phyloP scores from a whole-genome alignment of 2,113 vertebrate genomes.

The Glareola pratincola region DNA sequence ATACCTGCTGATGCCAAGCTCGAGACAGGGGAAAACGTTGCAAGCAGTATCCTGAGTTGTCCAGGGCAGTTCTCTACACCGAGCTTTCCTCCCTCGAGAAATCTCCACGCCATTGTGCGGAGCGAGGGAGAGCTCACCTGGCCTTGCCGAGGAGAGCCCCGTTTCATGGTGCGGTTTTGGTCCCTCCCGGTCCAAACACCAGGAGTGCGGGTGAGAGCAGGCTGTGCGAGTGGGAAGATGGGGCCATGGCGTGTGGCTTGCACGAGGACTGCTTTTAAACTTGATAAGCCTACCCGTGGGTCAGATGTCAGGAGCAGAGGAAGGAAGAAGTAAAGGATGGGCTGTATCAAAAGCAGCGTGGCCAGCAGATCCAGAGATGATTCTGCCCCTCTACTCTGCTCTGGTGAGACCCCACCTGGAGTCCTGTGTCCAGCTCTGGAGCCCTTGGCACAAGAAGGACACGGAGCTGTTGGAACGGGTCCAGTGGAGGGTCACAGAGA shows the following conservation, averaged over 20 bases:
- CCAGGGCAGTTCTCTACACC: background rate
- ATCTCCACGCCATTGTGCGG: fast-evolving
- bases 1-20: background rate
- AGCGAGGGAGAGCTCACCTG: background rate
- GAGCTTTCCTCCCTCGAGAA: background rate
- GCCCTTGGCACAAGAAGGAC: too few species aligned
- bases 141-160: background rate
- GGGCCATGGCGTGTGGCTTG: background rate
- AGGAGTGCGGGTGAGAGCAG: background rate
- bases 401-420: too few species aligned
- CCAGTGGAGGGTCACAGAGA: too few species aligned
- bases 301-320: background rate
- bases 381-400: too few species aligned
- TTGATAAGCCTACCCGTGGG: background rate
- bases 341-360: too few species aligned
- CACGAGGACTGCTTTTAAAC: background rate
- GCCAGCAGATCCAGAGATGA: too few species aligned
- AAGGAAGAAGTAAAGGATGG: background rate
- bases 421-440: too few species aligned
- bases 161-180: fast-evolving
- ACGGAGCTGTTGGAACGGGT: too few species aligned
- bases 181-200: background rate
- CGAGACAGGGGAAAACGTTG: background rate
- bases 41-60: background rate
- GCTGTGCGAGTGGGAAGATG: background rate